Evolutionary conservation across 2,797 vertebrate genomes (phyloP).

Genomic region (Limnodromus scolopaceus): DNA sequence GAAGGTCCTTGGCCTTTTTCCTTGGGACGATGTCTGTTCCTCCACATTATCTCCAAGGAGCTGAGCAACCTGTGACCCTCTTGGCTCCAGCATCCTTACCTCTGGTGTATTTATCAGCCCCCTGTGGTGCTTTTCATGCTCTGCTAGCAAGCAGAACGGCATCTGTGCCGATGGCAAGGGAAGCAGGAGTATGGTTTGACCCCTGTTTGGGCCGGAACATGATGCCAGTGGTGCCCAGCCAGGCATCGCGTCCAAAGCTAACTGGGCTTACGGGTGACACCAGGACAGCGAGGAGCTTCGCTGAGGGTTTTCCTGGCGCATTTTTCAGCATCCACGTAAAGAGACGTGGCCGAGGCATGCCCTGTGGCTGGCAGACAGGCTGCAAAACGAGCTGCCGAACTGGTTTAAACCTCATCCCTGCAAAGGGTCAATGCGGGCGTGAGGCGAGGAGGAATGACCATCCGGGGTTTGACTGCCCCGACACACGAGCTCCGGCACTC

Average conservation of each 20-base stretch:
- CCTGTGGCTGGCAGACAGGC: background rate
- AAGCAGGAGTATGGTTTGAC: background rate
- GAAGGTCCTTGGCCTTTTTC: background rate
- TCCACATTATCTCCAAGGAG: background rate
- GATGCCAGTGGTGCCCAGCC: background rate
- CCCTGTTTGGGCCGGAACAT: fast-evolving
- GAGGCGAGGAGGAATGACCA: background rate
- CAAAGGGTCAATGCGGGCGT: fast-evolving
- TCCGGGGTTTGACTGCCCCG: fast-evolving
- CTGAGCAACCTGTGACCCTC: background rate
- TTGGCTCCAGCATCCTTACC: background rate
- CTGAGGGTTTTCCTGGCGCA: background rate
- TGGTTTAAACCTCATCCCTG: background rate
- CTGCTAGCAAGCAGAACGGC: background rate
- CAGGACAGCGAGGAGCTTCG: background rate
- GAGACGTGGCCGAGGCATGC: background rate
- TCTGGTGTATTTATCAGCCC: fast-evolving
- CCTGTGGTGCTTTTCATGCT: background rate
- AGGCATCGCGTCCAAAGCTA: background rate
- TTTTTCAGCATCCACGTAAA: background rate
- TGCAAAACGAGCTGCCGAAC: background rate
- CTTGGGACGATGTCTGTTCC: too few relatives aligned
- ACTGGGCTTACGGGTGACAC: fast-evolving
- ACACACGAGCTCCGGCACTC: fast-evolving
- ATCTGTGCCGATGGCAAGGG: background rate